These are phyloP conservation scores for Zaprionus vittiger DNA, from an alignment of 1,140 invertebrate genomes.

Conservation along the genomic window DNA sequence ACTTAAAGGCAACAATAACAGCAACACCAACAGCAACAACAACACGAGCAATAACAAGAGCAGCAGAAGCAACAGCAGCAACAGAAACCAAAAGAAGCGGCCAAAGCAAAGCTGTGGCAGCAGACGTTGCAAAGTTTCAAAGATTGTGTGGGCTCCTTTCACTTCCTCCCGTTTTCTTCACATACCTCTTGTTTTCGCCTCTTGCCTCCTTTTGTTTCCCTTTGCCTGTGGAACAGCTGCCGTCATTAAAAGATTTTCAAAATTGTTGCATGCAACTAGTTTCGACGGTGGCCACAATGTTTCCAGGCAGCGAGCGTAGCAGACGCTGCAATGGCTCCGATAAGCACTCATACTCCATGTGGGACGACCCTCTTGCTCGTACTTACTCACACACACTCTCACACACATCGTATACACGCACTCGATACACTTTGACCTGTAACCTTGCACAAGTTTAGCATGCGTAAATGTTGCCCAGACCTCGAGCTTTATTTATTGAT, in stretches of 20 bases:
- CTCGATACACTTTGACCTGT: constrained; percentile 47
- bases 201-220: constrained; percentile 23
- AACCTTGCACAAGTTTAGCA: constrained; percentile 39
- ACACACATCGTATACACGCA: constrained; percentile 33
- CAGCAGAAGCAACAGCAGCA: constrained; percentile 28
- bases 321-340: constrained; percentile 45
- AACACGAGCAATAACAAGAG: background rate
- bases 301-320: constrained; percentile 42
- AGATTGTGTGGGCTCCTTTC: constrained; percentile 17
- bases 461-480: constrained; percentile 19
- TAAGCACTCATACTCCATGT: constrained; percentile 52
- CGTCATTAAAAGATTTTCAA: constrained; percentile 70
- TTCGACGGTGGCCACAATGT: constrained; percentile 56
- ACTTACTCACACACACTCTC: background rate
- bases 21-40: constrained; percentile 32
- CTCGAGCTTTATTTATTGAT: constrained; percentile 58
- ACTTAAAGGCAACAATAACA: constrained; percentile 56
- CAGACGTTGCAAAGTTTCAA: constrained; percentile 29
- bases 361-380: background rate
- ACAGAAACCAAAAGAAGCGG: constrained; percentile 29
- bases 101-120: background rate
- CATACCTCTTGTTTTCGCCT: background rate
- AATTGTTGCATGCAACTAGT: constrained; percentile 64
- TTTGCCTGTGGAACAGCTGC: constrained; percentile 62
- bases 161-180: background rate